Evolutionary conservation across 2,797 vertebrate species (phyloP).

Genomic region (Sternotherus odoratus): DNA sequence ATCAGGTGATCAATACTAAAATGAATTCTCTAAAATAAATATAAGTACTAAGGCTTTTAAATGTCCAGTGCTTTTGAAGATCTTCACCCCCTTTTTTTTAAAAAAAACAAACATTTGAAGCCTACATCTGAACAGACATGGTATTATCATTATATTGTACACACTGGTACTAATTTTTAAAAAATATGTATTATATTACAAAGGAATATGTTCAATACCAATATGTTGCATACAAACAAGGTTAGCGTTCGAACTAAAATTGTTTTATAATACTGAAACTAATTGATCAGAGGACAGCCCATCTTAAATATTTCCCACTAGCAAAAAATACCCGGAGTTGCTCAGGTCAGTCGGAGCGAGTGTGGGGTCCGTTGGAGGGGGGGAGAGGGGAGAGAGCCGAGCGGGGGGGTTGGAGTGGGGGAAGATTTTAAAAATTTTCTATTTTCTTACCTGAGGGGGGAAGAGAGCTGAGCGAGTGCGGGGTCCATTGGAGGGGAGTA

Average conservation of each 20-base stretch:
- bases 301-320: neutral
- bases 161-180: neutral
- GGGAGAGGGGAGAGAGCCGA: no score
- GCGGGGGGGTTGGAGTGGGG: no score
- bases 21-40: neutral
- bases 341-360: no score
- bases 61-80: neutral
- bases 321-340: no score
- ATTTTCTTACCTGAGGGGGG: no score
- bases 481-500: no score
- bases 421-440: no score
- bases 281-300: neutral
- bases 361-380: no score
- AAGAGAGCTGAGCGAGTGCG: no score
- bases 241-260: neutral
- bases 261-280: neutral
- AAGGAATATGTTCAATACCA: neutral
- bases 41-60: neutral
- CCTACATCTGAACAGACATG: neutral
- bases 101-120: neutral
- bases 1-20: neutral
- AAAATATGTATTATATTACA: no score
- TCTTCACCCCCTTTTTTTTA: neutral
- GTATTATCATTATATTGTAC: neutral
- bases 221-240: neutral